Base-by-base conservation (phyloP, 2,888 invertebrate species). In the Aradus depressus region DNA sequence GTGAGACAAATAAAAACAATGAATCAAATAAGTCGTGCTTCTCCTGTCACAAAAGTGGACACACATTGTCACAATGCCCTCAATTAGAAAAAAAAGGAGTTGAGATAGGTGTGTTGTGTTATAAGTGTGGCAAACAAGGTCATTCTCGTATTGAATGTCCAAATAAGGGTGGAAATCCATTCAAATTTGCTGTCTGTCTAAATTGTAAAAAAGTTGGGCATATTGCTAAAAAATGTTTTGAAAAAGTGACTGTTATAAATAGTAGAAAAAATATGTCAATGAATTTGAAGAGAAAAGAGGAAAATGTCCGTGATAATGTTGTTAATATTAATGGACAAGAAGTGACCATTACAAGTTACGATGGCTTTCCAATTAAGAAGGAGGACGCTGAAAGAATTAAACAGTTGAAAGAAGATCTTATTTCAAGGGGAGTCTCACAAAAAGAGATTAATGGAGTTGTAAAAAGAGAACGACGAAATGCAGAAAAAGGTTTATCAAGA, bases 331-430 rank as follows among this genome's bases (percentile, higher is more conserved):
- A 81, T 67, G 80, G 81, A 3, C 71, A 75, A 63, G 75, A 76
- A 60, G 67, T 80, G 19, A 74, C 78, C 61, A 64, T 82, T 23
- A 70, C 74, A 0, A 73, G 76, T 58, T 79, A 73, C 65, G 81
- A 84, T 63, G 81, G 84, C 2, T 84, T 81, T 63, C 81, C 81
- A 18, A 72, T 85, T 0, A 78, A 76, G 68, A 78, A 76, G 60
- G 79, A 77, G 64, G 84, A 84, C 69, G 81, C 79, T 1, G 75
- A 75, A 23, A 70, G 81, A 53, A 64, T 85, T 8, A 69, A 69
- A 49, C 72, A 77, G 50, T 65, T 84, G n/a, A 74, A 73, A 59
- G 71, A 73, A 50, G 74, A 74, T 61, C 75, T 84, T 75, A 72
- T 77, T 1, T 74, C 75, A 52, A 79, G 60, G 63, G 69, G 69